Percentiles rank a stretch among this genome's conserved stretches.
These are phyloP conservation scores for Axinella damicornis DNA, from an alignment of 37 sponge, comb jelly and placozoan genomes.

Conservation along the genomic window DNA sequence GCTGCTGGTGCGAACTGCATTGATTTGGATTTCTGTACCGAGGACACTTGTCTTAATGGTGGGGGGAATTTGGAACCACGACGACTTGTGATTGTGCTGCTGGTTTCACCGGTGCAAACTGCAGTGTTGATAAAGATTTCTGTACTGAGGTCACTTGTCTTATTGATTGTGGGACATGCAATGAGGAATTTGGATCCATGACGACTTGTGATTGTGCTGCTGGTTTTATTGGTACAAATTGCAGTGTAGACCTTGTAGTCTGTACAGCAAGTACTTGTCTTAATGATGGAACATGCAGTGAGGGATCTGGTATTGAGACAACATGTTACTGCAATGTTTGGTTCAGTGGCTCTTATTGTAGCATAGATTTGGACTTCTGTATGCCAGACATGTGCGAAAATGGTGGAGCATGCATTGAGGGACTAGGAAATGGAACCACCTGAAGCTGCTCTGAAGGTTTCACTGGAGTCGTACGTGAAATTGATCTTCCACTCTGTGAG, in stretches of 20 bases:
- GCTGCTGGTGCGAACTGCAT: slow-evolving; percentile 2
- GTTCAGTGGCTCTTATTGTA: slow-evolving; percentile 54
- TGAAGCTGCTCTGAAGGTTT: slow-evolving; percentile 39
- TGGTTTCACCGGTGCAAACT: no score
- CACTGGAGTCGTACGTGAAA: slow-evolving; percentile 22
- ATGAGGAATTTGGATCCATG: neutral
- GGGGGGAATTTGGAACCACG: no score
- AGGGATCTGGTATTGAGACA: slow-evolving; percentile 34
- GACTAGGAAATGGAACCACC: slow-evolving; percentile 5
- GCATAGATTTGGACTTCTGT: slow-evolving; percentile 24
- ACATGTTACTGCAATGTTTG: slow-evolving; percentile 43
- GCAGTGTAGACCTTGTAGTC: slow-evolving; percentile 2
- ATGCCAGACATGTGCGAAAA: slow-evolving; percentile 40
- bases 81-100: no score
- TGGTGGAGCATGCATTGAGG: slow-evolving; percentile 71
- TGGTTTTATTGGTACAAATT: slow-evolving; percentile 61
- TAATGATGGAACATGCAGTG: slow-evolving; percentile 75
- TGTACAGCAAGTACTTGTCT: slow-evolving; percentile 4
- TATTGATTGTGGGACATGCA: no score
- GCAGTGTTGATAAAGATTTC: slow-evolving; percentile 10
- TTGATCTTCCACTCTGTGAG: slow-evolving; percentile 25
- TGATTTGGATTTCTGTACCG: slow-evolving; percentile 24
- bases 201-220: slow-evolving; percentile 34
- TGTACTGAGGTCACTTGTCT: no score
- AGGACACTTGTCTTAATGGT: slow-evolving; percentile 21